Conservation (phyloP, 2,113 vertebrate genomes). For the Crotalus helleri region DNA sequence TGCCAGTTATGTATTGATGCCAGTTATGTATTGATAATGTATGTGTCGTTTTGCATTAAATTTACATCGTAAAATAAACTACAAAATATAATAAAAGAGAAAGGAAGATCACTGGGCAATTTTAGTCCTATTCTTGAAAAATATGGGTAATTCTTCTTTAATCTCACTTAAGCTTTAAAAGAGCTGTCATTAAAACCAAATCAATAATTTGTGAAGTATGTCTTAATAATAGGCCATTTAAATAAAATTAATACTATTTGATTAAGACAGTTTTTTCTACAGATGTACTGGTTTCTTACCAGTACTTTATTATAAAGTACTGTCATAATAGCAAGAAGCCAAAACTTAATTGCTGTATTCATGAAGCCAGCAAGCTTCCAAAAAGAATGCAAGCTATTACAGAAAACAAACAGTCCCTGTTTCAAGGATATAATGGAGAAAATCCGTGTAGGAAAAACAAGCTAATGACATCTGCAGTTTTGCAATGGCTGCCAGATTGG, state of each 20-base stretch:
- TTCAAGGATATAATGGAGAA: conserved; percentile 26
- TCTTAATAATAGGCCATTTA: conserved; percentile 1
- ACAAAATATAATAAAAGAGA: background rate
- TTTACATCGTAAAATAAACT: background rate
- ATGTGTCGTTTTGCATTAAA: background rate
- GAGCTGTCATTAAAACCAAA: conserved; percentile 14
- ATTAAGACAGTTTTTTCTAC: conserved; percentile 12
- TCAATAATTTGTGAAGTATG: background rate
- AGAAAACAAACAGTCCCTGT: conserved; percentile 14
- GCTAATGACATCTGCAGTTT: background rate
- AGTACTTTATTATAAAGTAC: background rate
- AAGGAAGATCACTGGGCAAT: background rate
- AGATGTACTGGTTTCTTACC: background rate
- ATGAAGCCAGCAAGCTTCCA: conserved; percentile 12
- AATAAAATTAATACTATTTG: conserved; percentile 5
- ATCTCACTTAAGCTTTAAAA: background rate
- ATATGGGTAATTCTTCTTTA: background rate
- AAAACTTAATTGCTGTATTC: background rate
- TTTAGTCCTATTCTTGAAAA: background rate
- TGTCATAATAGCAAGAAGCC: background rate
- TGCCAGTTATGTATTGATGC: background rate
- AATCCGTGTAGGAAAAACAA: conserved; percentile 16
- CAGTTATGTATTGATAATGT: background rate
- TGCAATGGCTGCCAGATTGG: conserved; percentile 13
- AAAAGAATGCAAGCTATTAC: background rate